phyloP scores from a whole-genome alignment of 2,113 vertebrate genomes.

The Burhinus bistriatus region DNA sequence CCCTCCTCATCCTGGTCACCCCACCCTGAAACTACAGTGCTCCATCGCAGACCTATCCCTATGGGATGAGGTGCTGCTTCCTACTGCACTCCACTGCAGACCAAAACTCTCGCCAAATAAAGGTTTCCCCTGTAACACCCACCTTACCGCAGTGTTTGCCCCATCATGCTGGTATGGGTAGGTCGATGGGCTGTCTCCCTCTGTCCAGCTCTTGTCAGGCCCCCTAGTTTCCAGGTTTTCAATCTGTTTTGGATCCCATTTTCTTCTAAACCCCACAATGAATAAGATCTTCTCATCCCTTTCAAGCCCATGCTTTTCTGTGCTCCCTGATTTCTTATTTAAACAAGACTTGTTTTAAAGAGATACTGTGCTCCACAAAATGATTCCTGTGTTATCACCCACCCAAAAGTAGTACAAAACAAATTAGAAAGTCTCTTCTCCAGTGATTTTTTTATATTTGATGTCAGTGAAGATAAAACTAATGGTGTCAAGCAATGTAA shows the following conservation, averaged over 20 bases:
- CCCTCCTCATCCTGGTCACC: not conserved
- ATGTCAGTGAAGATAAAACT: conserved; percentile 40
- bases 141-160: not conserved
- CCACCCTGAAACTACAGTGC: not conserved
- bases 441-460: not conserved
- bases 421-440: not conserved
- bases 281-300: not conserved
- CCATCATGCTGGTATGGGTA: accelerated
- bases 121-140: not conserved
- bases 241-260: not conserved
- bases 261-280: not conserved
- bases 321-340: not conserved
- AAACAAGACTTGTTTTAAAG: not conserved
- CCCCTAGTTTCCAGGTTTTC: not conserved
- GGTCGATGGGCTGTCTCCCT: not conserved
- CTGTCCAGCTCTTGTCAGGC: not conserved
- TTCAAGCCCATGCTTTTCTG: not conserved
- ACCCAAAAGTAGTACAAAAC: not conserved
- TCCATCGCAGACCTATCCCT: too few relatives aligned
- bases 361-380: not conserved
- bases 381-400: not conserved
- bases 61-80: not conserved
- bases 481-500: conserved; percentile 32
- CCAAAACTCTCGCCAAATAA: not conserved
- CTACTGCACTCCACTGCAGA: accelerated